phyloP scores from a whole-genome alignment of 2,797 vertebrate species.

The Babyrousa celebensis region DNA sequence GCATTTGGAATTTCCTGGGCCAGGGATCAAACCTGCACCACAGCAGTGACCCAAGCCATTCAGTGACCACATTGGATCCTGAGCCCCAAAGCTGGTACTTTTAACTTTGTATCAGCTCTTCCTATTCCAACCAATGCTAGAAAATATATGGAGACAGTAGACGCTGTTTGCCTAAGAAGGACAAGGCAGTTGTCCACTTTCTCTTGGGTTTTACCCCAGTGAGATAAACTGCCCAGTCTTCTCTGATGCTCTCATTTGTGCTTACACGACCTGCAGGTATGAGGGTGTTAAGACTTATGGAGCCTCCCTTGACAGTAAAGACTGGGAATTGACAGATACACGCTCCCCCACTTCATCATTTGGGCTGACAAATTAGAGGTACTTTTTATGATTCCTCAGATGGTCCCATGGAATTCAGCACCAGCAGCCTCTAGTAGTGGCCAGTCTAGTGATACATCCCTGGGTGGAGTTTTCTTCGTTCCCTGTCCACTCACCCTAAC shows the following conservation, averaged over 20 bases:
- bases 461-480: neutral
- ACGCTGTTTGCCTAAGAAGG: neutral
- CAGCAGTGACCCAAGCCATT: too few relatives aligned
- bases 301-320: neutral
- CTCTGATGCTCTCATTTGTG: neutral
- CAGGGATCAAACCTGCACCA: too few relatives aligned
- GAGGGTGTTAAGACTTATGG: neutral
- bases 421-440: neutral
- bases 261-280: neutral
- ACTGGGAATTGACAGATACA: neutral
- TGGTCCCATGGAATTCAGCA: neutral
- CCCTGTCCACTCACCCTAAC: neutral
- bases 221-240: neutral
- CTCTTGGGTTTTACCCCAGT: neutral
- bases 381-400: neutral
- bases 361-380: neutral
- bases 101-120: conserved; percentile 2
- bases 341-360: neutral
- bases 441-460: neutral
- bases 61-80: too few relatives aligned
- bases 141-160: neutral
- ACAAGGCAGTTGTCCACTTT: neutral
- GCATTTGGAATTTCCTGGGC: too few relatives aligned
- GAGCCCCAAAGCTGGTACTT: neutral
- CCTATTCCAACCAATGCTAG: neutral